Conservation (phyloP, 2,888 invertebrate genomes). For the Steinernema hermaphroditum region DNA sequence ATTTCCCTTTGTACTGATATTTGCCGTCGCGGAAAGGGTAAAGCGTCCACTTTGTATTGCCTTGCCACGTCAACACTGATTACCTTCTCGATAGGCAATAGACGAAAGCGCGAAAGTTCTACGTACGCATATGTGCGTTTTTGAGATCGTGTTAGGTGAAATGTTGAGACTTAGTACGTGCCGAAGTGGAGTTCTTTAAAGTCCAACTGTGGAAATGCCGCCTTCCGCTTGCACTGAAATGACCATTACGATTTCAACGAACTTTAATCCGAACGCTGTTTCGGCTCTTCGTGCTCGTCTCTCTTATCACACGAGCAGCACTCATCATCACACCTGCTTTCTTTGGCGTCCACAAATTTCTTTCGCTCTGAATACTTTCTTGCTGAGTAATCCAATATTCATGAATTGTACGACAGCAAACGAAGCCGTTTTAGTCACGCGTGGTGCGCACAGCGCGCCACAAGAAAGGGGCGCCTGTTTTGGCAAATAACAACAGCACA, state of each 20-base stretch:
- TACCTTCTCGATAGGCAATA: too few species aligned
- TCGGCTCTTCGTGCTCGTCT: background rate
- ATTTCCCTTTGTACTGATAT: too few species aligned
- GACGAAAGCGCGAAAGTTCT: too few species aligned
- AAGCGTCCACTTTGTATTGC: too few species aligned
- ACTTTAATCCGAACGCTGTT: background rate
- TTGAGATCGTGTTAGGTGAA: too few species aligned
- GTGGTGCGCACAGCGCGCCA: conserved; percentile 17
- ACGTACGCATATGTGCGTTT: too few species aligned
- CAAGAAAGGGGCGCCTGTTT: conserved; percentile 16
- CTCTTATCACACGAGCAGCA: conserved; percentile 5
- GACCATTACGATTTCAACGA: background rate
- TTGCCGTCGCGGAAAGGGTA: too few species aligned
- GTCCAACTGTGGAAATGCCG: background rate
- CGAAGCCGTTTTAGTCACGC: conserved; percentile 28
- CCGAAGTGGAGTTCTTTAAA: background rate
- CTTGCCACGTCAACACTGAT: too few species aligned
- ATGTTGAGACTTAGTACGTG: background rate
- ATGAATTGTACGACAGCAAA: conserved; percentile 27
- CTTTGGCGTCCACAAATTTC: conserved; percentile 2
- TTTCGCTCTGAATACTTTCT: conserved; percentile 20
- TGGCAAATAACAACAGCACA: conserved; percentile 9
- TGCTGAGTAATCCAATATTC: conserved; percentile 31
- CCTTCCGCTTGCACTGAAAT: background rate
- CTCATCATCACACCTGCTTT: conserved; percentile 18